phyloP scores from a whole-genome alignment of 2,113 vertebrate species.

The Eretmochelys imbricata region DNA sequence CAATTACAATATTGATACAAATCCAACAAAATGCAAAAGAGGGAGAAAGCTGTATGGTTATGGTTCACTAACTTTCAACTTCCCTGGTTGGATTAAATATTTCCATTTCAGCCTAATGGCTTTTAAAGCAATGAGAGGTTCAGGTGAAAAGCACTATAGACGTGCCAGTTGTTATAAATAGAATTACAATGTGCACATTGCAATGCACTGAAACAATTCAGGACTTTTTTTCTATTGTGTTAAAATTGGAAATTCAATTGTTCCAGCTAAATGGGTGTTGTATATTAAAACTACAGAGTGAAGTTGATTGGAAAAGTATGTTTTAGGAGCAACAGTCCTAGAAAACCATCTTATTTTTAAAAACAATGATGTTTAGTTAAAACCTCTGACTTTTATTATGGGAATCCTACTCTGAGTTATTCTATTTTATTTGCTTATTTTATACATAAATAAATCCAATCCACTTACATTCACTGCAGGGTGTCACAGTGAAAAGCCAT shows the following conservation, averaged over 20 bases:
- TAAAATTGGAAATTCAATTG: neutral
- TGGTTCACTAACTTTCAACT: neutral
- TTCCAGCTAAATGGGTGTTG: accelerated
- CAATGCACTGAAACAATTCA: neutral
- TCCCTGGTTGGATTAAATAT: neutral
- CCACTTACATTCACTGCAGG: neutral
- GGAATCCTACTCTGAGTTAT: accelerated
- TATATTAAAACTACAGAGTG: accelerated
- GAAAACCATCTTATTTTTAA: neutral
- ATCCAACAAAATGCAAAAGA: neutral
- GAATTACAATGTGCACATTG: accelerated
- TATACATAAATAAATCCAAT: neutral
- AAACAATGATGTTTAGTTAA: neutral
- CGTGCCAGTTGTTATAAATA: accelerated
- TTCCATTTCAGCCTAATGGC: neutral
- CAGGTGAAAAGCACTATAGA: neutral
- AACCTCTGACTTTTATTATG: too few species aligned
- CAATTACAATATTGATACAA: neutral
- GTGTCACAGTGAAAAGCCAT: conserved; percentile 41
- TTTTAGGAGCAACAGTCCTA: neutral
- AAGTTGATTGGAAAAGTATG: neutral
- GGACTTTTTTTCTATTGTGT: neutral
- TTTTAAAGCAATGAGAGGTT: neutral
- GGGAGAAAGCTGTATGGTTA: neutral
- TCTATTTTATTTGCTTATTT: neutral